Percentiles rank a stretch among this genome's conserved stretches.
Conservation (phyloP, 2,797 vertebrate genomes). For the Typhlichthys eigenmanni region DNA sequence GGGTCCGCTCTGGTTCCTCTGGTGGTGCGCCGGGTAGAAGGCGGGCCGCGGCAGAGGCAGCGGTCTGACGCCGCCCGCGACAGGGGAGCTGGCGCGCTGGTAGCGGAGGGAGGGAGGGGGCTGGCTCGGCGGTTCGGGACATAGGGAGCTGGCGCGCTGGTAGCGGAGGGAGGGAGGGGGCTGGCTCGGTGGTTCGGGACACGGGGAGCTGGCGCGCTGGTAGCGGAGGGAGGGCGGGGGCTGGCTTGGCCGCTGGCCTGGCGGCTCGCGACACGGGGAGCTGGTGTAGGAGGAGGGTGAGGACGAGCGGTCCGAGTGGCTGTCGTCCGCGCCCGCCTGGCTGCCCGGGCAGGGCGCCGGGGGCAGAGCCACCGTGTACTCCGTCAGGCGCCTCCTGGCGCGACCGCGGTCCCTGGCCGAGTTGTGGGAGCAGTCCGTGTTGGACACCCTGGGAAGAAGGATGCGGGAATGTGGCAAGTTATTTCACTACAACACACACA, state of each 20-base stretch:
- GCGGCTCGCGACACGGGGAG: conserved; percentile 69
- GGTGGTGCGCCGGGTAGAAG: conserved; percentile 53
- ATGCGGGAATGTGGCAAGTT: no score
- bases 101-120: conserved; percentile 47
- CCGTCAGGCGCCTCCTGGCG: conserved; percentile 78
- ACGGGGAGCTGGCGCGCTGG: conserved; percentile 68
- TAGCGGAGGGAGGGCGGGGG: conserved; percentile 47
- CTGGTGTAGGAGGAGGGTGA: conserved; percentile 49
- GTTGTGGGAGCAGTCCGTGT: conserved; percentile 61
- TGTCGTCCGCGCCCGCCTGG: conserved; percentile 81
- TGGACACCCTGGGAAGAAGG: conserved; percentile 73
- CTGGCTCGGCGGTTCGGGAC: conserved; percentile 63
- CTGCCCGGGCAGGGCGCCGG: conserved; percentile 62
- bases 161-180: conserved; percentile 47
- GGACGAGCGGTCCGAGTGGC: conserved; percentile 82
- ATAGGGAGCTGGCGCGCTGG: conserved; percentile 68
- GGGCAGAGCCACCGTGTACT: conserved; percentile 72
- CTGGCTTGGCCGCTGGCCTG: conserved; percentile 58
- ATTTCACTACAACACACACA: no score
- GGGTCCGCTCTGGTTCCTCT: conserved; percentile 57
- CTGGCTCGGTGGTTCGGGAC: conserved; percentile 63
- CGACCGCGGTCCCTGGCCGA: conserved; percentile 73
- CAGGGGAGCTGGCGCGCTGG: conserved; percentile 35
- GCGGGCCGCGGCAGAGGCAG: conserved; percentile 42
- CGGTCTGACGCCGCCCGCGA: conserved; percentile 45